A percentile compares a stretch with the other conserved stretches of the same genome.
Conservation (phyloP, 2,113 vertebrate genomes). For the Glaucomys volans region DNA sequence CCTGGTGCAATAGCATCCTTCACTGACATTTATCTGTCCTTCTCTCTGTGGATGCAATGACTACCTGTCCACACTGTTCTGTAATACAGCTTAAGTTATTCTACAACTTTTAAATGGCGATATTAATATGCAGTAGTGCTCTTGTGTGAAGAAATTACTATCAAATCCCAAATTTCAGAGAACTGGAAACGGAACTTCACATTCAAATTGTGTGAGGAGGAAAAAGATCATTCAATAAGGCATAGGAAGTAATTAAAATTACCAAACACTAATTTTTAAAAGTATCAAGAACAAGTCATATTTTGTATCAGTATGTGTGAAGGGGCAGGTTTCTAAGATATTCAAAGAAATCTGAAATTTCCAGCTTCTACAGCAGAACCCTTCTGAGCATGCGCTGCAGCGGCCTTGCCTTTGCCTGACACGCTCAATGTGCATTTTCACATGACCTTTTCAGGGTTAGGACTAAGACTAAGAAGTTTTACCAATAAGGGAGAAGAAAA, state of each 20-base stretch:
- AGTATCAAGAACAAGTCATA: background rate
- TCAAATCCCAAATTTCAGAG: conserved; percentile 25
- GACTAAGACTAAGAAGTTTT: conserved; percentile 83
- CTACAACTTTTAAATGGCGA: background rate
- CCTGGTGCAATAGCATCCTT: background rate
- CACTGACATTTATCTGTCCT: background rate
- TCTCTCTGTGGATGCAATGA: background rate
- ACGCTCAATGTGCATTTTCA: conserved; percentile 85
- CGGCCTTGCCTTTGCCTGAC: conserved; percentile 68
- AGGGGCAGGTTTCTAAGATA: conserved; percentile 42
- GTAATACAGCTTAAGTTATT: background rate
- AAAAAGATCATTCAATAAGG: background rate
- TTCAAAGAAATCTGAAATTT: conserved; percentile 42
- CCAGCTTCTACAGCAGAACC: background rate
- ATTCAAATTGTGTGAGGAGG: conserved; percentile 22
- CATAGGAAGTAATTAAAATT: background rate
- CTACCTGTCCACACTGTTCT: background rate
- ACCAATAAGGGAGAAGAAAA: conserved; percentile 86
- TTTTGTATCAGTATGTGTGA: background rate
- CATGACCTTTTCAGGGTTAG: conserved; percentile 85
- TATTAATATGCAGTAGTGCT: background rate
- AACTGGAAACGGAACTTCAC: conserved; percentile 18
- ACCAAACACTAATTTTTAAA: conserved; percentile 23
- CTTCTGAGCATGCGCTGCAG: background rate
- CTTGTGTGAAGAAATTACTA: background rate